Percentiles rank a stretch among this genome's conserved stretches.
Evolutionary conservation across 2,888 invertebrate species (phyloP).

Genomic region (Acanthopleura granulata): DNA sequence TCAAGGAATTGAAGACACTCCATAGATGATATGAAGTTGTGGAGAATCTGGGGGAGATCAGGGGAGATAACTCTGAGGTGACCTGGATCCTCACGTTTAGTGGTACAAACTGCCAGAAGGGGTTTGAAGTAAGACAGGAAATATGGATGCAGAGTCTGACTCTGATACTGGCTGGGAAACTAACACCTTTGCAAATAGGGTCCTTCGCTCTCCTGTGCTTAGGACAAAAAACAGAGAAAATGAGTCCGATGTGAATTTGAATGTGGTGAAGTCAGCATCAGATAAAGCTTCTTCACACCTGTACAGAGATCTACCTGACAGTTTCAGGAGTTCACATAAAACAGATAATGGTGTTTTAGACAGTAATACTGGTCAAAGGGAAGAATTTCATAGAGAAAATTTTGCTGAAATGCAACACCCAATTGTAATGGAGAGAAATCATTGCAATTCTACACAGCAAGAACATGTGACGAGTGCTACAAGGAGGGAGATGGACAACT

Average conservation of each 20-base stretch:
- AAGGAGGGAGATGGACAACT: no score
- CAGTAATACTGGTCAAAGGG: not conserved
- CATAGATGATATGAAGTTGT: no score
- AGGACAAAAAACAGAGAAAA: not conserved
- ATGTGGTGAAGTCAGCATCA: no score
- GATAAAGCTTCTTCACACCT: no score
- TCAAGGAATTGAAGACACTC: no score
- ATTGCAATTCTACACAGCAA: constrained; percentile 44
- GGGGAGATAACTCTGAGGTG: constrained; percentile 2
- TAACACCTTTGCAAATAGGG: not conserved
- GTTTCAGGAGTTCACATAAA: not conserved
- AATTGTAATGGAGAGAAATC: constrained; percentile 15
- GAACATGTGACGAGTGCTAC: not conserved
- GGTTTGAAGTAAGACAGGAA: not conserved
- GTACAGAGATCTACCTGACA: no score
- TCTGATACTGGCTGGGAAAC: constrained; percentile 7
- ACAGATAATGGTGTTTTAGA: not conserved
- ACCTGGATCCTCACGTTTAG: no score
- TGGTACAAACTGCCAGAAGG: not conserved
- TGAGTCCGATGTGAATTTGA: not conserved
- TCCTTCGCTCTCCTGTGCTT: not conserved
- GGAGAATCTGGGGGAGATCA: not conserved
- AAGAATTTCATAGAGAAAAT: not conserved
- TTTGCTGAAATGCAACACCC: no score
- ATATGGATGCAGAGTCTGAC: constrained; percentile 16